phyloP scores from a whole-genome alignment of 1,140 invertebrate species.

The Glomeris maerens region DNA sequence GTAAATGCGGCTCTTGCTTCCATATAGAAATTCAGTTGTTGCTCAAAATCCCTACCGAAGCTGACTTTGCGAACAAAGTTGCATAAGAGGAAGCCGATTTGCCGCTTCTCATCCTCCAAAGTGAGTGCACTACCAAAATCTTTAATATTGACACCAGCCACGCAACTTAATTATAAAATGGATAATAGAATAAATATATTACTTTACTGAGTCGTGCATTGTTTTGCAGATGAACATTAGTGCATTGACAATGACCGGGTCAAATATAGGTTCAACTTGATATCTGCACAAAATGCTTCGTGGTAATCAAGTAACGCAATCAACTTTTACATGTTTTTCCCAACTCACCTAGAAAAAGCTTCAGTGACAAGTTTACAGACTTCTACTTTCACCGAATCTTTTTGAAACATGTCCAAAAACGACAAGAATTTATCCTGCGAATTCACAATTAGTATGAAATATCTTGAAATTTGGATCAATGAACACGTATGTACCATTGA shows the following conservation, averaged over 20 bases:
- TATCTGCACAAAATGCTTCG: conserved; percentile 25
- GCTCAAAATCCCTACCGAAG: conserved; percentile 72
- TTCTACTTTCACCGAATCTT: conserved; percentile 61
- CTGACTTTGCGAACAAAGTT: conserved; percentile 61
- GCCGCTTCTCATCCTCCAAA: conserved; percentile 77
- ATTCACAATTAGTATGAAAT: background rate
- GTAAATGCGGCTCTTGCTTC: no score
- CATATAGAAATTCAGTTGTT: conserved; percentile 82
- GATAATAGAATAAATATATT: conserved; percentile 25
- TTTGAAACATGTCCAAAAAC: conserved; percentile 75
- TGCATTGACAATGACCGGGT: conserved; percentile 72
- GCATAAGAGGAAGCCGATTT: conserved; percentile 68
- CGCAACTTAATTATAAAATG: conserved; percentile 13
- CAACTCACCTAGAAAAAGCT: conserved; percentile 40
- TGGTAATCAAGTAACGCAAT: conserved; percentile 3
- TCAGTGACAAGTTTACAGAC: conserved; percentile 69
- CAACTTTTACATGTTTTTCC: conserved; percentile 4
- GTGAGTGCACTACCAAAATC: conserved; percentile 67
- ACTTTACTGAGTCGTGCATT: conserved; percentile 87
- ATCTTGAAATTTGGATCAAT: background rate
- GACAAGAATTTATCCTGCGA: conserved; percentile 74
- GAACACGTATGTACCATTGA: conserved; percentile 43
- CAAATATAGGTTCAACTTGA: conserved; percentile 46
- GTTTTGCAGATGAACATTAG: conserved; percentile 72
- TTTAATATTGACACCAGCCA: background rate